Evolutionary conservation across 2,797 vertebrate species (phyloP), one percentile per base, ranked within the genome.

Genomic region (Lycodopsis pacificus): DNA sequence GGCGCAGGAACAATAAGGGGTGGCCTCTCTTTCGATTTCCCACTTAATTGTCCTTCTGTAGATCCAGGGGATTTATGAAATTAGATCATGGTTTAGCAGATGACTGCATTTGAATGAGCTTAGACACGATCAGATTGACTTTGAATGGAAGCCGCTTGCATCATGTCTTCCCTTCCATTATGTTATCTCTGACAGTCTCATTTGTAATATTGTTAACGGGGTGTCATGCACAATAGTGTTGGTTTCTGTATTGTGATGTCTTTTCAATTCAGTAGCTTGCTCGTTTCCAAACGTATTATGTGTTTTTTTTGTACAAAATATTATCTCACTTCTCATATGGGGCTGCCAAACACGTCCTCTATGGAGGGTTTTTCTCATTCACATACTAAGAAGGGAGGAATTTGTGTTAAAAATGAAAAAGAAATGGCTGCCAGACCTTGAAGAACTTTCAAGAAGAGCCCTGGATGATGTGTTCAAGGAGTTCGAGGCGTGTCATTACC

Each of bases 11-110:
- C 86, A 88, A 86, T 89, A 87, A 77, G 66, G 79, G 71, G 71
- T 68, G 82, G 76, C 87, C 63, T 76, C 79, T 77, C 59, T 87
- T 91, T 90, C 78, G 54, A 90, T 89, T 90, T 79, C 75, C 76
- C 62, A 72, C 85, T 83, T 87, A 93, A 92, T 93, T 92, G 87
- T 90, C 86, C 86, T 84, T 84, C 77, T 85, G 65, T 86, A 81
- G 73, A 91, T 88, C 66, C 73, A 71, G 70, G 71, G 81, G 83
- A 87, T 92, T 87, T 87, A 91, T 91, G 77, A 89, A 91, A 92
- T 89, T 80, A 92, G 77, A 88, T 85, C 78, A 71, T 77, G 79
- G 66, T 85, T 82, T 56, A 73, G 79, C 79, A 77, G 82, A 83
- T 85, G 81, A 76, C 80, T 82, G 76, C 78, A 71, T 92, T 83